These are phyloP conservation scores for Heterohyrax brucei DNA, from an alignment of 2,797 vertebrate species.

Conservation along the genomic window DNA sequence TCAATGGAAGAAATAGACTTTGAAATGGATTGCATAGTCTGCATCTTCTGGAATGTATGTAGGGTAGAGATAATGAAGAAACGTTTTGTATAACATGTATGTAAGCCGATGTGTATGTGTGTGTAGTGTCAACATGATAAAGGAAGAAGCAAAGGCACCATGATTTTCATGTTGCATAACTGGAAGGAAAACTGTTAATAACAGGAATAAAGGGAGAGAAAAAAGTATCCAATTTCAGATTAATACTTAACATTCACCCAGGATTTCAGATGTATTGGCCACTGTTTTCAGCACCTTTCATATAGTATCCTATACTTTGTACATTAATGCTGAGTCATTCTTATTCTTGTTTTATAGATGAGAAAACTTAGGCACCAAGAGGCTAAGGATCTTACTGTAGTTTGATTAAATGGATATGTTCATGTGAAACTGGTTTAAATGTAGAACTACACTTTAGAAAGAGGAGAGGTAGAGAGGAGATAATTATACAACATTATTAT, in stretches of 20 bases:
- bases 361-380: not conserved
- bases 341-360: constrained; percentile 2
- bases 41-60: not conserved
- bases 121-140: not conserved
- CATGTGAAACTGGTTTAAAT: not conserved
- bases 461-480: not conserved
- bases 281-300: not conserved
- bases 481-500: not conserved
- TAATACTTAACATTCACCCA: not conserved
- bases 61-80: not conserved
- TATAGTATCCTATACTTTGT: not conserved
- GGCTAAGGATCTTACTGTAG: not conserved
- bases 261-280: not conserved
- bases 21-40: not conserved
- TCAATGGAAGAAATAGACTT: constrained; percentile 5
- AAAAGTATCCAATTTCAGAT: not conserved
- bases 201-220: not conserved
- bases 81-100: not conserved
- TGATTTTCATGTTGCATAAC: not conserved
- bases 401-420: not conserved
- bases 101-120: not conserved
- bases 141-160: not conserved
- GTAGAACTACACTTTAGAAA: not conserved
- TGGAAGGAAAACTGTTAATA: not conserved
- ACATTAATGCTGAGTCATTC: not conserved